phyloP scores from a whole-genome alignment of 2,797 vertebrate species.

The Poeciliopsis infans region DNA sequence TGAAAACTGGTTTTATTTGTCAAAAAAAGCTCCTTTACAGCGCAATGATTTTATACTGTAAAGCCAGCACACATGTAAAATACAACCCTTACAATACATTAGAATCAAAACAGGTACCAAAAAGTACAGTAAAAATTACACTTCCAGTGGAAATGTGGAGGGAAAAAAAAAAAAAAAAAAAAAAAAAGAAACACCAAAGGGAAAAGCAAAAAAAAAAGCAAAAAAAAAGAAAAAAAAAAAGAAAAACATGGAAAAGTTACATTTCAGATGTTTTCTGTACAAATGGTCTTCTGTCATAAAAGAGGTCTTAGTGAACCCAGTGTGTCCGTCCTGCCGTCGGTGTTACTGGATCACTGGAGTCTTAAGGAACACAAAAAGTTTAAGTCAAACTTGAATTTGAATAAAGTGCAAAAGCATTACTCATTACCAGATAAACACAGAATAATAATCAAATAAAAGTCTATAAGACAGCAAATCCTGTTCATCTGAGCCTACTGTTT shows the following conservation, averaged over 20 bases:
- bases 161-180: slow-evolving; percentile 69
- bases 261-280: slow-evolving; percentile 92
- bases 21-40: slow-evolving; percentile 93
- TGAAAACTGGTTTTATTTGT: slow-evolving; percentile 92
- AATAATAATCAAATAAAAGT: no score
- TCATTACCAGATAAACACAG: not conserved
- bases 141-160: slow-evolving; percentile 99
- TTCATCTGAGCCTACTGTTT: not conserved
- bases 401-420: not conserved
- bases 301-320: slow-evolving; percentile 72
- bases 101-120: slow-evolving; percentile 99
- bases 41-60: slow-evolving; percentile 88
- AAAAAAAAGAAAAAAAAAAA: slow-evolving; percentile 82
- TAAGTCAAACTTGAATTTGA: not conserved
- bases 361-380: slow-evolving; percentile 45
- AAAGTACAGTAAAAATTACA: slow-evolving; percentile 99
- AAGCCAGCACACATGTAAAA: slow-evolving; percentile 99
- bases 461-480: not conserved
- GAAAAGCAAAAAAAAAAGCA: slow-evolving; percentile 62
- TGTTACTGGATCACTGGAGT: slow-evolving; percentile 67
- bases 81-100: slow-evolving; percentile 99
- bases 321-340: slow-evolving; percentile 58
- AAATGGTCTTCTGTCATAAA: slow-evolving; percentile 88
- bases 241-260: slow-evolving; percentile 94
- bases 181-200: slow-evolving; percentile 52